Conservation (phyloP, 2,888 invertebrate species). For the Keiferia lycopersicella region DNA sequence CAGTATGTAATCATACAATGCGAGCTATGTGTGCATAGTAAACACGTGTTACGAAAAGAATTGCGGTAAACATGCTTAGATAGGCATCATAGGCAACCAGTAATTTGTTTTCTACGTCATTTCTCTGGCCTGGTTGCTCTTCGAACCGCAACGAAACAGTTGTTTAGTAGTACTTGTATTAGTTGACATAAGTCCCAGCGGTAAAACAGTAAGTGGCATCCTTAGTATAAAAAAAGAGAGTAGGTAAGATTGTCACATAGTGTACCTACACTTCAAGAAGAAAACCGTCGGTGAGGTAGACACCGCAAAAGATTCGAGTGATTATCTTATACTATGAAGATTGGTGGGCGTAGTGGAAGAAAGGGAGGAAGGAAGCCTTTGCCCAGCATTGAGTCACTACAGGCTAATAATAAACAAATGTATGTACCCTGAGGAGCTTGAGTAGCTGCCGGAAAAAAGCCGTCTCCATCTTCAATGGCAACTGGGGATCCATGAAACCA, state of each 20-base stretch:
- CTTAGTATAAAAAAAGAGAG: neutral
- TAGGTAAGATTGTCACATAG: neutral
- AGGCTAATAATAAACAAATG: neutral
- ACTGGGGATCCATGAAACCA: slow-evolving; percentile 43
- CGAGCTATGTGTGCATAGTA: neutral
- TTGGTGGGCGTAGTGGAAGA: no score
- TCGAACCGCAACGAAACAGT: neutral
- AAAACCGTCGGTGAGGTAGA: no score
- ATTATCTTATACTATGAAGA: no score
- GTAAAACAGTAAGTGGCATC: neutral
- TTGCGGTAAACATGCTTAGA: neutral
- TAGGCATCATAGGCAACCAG: slow-evolving; percentile 1
- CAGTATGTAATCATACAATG: neutral
- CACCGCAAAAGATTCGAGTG: no score
- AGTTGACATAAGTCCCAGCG: neutral
- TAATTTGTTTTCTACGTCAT: neutral
- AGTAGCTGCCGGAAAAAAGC: slow-evolving; percentile 52
- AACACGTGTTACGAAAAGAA: neutral
- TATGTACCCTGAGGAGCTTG: slow-evolving; percentile 57
- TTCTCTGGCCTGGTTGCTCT: slow-evolving; percentile 1
- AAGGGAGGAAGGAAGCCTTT: no score
- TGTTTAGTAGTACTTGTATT: neutral
- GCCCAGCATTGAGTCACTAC: no score
- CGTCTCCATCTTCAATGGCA: slow-evolving; percentile 51
- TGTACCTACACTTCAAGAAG: neutral